phyloP scores from a whole-genome alignment of 2,888 invertebrate species.

The Formica aserva region DNA sequence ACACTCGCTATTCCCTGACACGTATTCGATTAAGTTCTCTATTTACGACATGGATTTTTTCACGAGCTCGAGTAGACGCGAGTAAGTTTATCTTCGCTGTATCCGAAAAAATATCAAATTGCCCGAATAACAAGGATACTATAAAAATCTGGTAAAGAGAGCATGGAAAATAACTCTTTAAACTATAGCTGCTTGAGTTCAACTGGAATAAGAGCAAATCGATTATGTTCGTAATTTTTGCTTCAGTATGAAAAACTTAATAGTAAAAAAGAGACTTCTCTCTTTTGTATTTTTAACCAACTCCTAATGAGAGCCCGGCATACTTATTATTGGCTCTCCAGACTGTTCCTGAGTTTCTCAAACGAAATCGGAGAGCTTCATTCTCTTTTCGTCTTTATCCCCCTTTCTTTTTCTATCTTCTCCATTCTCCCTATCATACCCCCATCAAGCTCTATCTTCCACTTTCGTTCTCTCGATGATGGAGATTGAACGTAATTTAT shows the following conservation, averaged over 20 bases:
- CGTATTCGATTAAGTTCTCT: constrained; percentile 58
- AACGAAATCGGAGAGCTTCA: constrained; percentile 56
- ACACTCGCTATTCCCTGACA: constrained; percentile 40
- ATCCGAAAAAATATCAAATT: constrained; percentile 4
- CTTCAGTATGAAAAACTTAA: constrained; percentile 11
- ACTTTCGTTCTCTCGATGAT: constrained; percentile 57
- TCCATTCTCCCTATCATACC: constrained; percentile 27
- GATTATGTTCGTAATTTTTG: constrained; percentile 66
- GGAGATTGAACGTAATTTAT: constrained; percentile 78
- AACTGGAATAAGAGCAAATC: constrained; percentile 64
- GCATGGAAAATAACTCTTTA: constrained; percentile 48
- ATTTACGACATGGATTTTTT: constrained; percentile 56
- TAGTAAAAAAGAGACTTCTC: constrained; percentile 55
- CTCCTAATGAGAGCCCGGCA: constrained; percentile 73
- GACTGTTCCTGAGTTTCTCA: constrained; percentile 65
- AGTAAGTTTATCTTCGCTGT: constrained; percentile 13
- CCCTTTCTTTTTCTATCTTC: constrained; percentile 31
- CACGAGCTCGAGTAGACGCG: neutral
- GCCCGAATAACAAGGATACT: neutral
- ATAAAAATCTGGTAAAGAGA: constrained; percentile 23
- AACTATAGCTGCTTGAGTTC: constrained; percentile 52
- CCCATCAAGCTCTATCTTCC: constrained; percentile 45
- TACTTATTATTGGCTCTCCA: constrained; percentile 75
- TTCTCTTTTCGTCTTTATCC: constrained; percentile 49
- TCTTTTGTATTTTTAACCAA: constrained; percentile 74